Percentiles rank a stretch among this genome's conserved stretches.
phyloP scores from a whole-genome alignment of 2,113 vertebrate genomes.

The Mellivora capensis region DNA sequence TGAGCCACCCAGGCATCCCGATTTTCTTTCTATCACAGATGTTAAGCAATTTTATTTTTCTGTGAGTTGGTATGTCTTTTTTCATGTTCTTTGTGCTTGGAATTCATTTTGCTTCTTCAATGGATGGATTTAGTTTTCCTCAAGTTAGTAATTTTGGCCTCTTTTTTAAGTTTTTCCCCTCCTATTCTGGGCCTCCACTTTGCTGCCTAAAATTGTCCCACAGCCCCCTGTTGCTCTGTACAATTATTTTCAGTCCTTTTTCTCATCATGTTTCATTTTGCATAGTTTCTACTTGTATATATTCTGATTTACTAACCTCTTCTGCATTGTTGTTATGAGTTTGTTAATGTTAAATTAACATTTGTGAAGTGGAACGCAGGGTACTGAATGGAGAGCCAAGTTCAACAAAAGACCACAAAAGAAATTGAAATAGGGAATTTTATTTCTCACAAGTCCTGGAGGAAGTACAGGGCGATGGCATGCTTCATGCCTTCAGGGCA shows the following conservation, averaged over 20 bases:
- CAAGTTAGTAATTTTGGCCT: not conserved
- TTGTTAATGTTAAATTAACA: not conserved
- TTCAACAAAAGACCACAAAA: not conserved
- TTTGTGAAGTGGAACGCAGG: not conserved
- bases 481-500: not conserved
- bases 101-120: not conserved
- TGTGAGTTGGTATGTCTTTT: not conserved
- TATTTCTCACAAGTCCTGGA: not conserved
- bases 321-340: not conserved
- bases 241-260: not conserved
- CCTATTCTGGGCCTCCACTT: not conserved
- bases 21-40: not conserved
- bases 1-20: not conserved
- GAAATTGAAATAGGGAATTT: not conserved
- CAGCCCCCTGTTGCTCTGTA: not conserved
- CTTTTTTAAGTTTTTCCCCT: not conserved
- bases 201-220: not conserved
- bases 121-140: not conserved
- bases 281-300: not conserved
- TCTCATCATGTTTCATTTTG: constrained; percentile 7
- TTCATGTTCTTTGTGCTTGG: not conserved
- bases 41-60: not conserved
- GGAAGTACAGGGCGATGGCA: not conserved
- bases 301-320: not conserved
- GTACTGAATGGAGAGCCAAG: not conserved